Evolutionary conservation across 1,140 invertebrate genomes (phyloP), one percentile per base, ranked within the genome.

Genomic region (Drosophila dunni): DNA sequence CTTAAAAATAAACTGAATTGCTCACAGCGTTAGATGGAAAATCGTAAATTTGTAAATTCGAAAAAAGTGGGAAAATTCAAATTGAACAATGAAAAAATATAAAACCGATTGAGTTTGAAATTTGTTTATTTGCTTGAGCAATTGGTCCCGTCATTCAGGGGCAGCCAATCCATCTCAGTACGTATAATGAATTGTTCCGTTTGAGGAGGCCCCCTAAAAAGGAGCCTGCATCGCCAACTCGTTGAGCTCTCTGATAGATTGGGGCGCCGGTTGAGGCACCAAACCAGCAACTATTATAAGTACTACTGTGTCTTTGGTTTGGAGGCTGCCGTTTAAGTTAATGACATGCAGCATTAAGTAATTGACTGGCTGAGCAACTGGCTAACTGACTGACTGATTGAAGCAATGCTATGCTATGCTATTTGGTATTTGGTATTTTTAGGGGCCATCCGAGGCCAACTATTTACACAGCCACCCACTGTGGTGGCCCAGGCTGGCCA

Each of bases 71-170:
- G 7, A 46, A 46, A 46, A 11, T 17, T 7, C 7, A 46, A 46
- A 46, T 46, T 45, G 6, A 44, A 44, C 3, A 13, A 3, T 10
- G 13, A 45, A 54, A 36, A 34, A 36, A 20, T 20, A 29, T 3
- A 65, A 79, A 76, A 72, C 42, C 57, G 74, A 62, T 76, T 62
- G 63, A 73, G 45, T 29, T 29, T 29, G 60, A 58, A 72, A 68
- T 89, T 88, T 88, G 84, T 89, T 89, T 88, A 88, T 88, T 88
- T 88, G 80, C 84, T 89, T 88, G 74, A 89, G 80, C 84, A 88
- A 89, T 86, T 78, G 79, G 79, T 29, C 65, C 73, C 84, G 84
- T 89, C 83, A 89, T 64, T 54, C 76, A 68, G 67, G 69, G 79
- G 62, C 73, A 70, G 68, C 67, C 60, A 68, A 86, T 86, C 79